phyloP scores from a whole-genome alignment of 1,140 invertebrate genomes.

The Panagrolaimus sp. region DNA sequence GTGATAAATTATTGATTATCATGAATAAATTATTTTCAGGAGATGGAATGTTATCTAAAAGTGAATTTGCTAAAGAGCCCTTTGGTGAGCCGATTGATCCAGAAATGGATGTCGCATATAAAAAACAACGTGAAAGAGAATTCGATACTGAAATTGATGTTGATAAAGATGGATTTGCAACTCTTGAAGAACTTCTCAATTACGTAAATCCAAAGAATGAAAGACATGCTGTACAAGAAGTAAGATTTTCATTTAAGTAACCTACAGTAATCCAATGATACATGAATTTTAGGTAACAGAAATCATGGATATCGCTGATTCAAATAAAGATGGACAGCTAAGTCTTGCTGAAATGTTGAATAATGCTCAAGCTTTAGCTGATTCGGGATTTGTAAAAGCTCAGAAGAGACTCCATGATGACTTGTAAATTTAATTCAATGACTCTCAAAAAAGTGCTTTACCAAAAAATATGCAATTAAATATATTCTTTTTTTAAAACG shows the following conservation, averaged over 20 bases:
- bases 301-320: slow-evolving; percentile 36
- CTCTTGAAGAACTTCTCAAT: slow-evolving; percentile 28
- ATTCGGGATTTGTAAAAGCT: slow-evolving; percentile 30
- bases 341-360: slow-evolving; percentile 32
- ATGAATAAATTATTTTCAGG: slow-evolving; percentile 26
- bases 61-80: slow-evolving; percentile 30
- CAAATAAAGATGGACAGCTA: slow-evolving; percentile 23
- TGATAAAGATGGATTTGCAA: slow-evolving; percentile 33
- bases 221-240: slow-evolving; percentile 30
- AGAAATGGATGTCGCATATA: slow-evolving; percentile 30
- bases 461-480: too few relatives aligned
- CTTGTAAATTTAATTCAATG: slow-evolving; percentile 23
- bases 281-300: slow-evolving; percentile 19
- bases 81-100: slow-evolving; percentile 23
- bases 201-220: slow-evolving; percentile 35
- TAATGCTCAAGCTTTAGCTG: slow-evolving; percentile 23
- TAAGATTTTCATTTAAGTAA: background rate
- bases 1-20: background rate
- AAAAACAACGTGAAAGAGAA: slow-evolving; percentile 27
- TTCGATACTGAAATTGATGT: slow-evolving; percentile 31
- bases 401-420: slow-evolving; percentile 35
- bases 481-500: too few relatives aligned
- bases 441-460: too few relatives aligned
- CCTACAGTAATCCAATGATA: background rate
- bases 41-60: slow-evolving; percentile 27